These are phyloP conservation scores for Pocillopora meandrina DNA, from an alignment of 92 coral and sea anemone species.

Conservation along the genomic window DNA sequence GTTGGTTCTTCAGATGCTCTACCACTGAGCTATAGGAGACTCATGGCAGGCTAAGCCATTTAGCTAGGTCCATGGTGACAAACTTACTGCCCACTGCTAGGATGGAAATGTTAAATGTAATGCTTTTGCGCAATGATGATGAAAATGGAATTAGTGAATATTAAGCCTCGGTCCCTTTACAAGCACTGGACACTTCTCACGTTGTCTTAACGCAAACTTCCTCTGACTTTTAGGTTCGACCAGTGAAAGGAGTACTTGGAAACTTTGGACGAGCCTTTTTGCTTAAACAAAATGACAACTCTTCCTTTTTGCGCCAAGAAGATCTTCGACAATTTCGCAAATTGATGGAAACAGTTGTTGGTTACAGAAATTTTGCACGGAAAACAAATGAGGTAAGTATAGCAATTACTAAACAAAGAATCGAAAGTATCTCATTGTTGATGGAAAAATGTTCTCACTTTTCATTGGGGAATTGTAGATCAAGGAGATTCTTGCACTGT, in stretches of 20 bases:
- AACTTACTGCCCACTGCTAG: no score
- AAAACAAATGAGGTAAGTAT: not conserved
- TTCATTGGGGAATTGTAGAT: not conserved
- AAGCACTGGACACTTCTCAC: no score
- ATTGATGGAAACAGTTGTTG: conserved; percentile 23
- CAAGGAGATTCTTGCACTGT: not conserved
- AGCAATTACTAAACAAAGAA: not conserved
- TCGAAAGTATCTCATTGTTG: no score
- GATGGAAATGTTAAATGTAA: no score
- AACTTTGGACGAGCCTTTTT: conserved; percentile 31
- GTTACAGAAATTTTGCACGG: not conserved
- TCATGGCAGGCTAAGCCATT: no score
- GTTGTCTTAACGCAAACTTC: no score
- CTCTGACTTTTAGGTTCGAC: not conserved
- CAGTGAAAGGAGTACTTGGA: conserved; percentile 29
- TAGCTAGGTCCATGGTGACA: no score
- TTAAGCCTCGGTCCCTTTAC: no score
- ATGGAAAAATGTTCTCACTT: not conserved
- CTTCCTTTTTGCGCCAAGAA: conserved; percentile 6
- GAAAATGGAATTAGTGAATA: no score
- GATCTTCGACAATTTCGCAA: conserved; percentile 27
- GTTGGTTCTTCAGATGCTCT: no score
- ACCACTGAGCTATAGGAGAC: no score
- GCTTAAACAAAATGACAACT: conserved; percentile 5
- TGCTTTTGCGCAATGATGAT: no score